Base-by-base conservation (phyloP, 2,113 vertebrate species). In the Myiozetetes cayanensis region DNA sequence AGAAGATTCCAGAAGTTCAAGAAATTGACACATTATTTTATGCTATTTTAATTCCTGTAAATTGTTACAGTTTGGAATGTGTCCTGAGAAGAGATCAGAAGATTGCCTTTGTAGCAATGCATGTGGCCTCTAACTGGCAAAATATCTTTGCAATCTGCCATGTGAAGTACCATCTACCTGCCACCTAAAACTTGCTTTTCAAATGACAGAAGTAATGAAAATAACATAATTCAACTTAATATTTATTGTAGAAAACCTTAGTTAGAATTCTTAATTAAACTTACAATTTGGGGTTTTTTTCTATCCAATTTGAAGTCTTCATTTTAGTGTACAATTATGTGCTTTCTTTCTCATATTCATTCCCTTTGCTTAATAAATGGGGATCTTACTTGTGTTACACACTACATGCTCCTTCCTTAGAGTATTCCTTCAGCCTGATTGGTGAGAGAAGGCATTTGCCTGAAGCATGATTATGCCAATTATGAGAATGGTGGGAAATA, bases 101-200 rank as follows among this genome's bases (percentile, higher is more conserved):
- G n/a, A n/a, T n/a, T n/a, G 22, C 2, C 17, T 46, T 37, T 65
- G 3, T 23, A 50, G 5, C 0, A 0, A 7, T 8, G 4, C 22
- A 21, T 10, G 1, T 12, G 53, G 9, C 16, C 22, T 58, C 35
- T 41, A 52, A 25, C 14, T 58, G n/a, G 2, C 13, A 83, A 65
- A 85, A 46, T 62, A 11, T 14, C 8, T 61, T 71, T 27, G 4
- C 28, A 62, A 20, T 39, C 27, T 56, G 9, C 27, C n/a, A 9
- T 43, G 3, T 52, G 46, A 70, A 55, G 5, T 37, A 35, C 5
- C 5, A 9, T 13, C n/a, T 63, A 37, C 35, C 23, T 39, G 27
- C 15, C 11, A 33, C 18, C 30, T 50, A 46, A 55, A 59, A 28
- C 1, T 28, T 79, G 2, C 4, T 37, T 65, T 61, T n/a, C 7